Conservation (phyloP, 2,797 vertebrate genomes). For the Thalassophryne amazonica region DNA sequence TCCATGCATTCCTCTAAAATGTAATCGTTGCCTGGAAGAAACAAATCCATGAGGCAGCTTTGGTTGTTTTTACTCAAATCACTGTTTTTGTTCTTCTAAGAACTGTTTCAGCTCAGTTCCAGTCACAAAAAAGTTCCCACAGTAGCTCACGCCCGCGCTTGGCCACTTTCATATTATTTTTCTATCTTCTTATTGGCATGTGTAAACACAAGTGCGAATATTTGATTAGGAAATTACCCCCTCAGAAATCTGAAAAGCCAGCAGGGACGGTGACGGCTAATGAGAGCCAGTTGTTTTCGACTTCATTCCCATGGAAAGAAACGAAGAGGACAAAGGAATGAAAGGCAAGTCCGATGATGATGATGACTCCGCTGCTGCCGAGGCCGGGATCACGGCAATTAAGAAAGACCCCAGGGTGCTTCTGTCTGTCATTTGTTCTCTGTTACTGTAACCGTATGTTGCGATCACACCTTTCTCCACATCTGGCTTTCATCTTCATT, state of each 20-base stretch:
- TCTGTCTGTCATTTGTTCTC: slow-evolving; percentile 39
- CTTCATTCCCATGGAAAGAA: slow-evolving; percentile 39
- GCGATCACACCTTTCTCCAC: slow-evolving; percentile 50
- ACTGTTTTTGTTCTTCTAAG: no score
- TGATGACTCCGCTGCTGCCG: slow-evolving; percentile 24
- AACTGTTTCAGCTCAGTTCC: background rate
- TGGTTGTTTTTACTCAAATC: no score
- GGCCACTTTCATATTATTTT: slow-evolving; percentile 16
- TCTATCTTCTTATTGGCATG: slow-evolving; percentile 24
- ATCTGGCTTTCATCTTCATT: slow-evolving; percentile 54
- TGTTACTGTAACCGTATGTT: slow-evolving; percentile 15
- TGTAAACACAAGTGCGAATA: slow-evolving; percentile 42
- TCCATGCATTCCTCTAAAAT: no score
- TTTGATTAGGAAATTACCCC: slow-evolving; percentile 60
- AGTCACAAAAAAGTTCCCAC: background rate
- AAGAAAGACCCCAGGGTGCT: slow-evolving; percentile 42
- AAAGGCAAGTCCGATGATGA: no score
- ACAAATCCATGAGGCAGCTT: no score
- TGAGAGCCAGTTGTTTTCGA: slow-evolving; percentile 57
- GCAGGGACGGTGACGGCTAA: slow-evolving; percentile 48
- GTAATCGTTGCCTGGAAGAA: no score
- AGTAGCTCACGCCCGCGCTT: slow-evolving; percentile 10
- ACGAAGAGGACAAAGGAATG: slow-evolving; percentile 27
- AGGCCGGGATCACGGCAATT: slow-evolving; percentile 46
- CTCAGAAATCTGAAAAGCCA: slow-evolving; percentile 49